Evolutionary conservation across 1,140 invertebrate species (phyloP).

Genomic region (Papilio dardanus): DNA sequence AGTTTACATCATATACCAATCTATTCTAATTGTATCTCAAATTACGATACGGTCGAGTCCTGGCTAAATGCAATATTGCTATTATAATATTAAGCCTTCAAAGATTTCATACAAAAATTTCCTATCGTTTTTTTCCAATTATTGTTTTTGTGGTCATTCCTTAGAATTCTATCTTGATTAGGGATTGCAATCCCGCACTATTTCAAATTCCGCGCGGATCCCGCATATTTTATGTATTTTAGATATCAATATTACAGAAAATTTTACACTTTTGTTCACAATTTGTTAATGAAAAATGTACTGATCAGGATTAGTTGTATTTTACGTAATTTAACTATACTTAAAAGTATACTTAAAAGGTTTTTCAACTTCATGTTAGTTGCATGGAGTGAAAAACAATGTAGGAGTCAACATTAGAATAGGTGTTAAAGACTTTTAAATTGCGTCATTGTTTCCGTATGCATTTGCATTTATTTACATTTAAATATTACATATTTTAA

Average conservation of each 20-base stretch:
- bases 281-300: too few species aligned
- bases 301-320: too few species aligned
- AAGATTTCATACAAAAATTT: not conserved
- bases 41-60: not conserved
- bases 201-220: too few species aligned
- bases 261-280: too few species aligned
- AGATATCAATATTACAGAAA: too few species aligned
- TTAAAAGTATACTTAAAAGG: not conserved
- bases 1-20: not conserved
- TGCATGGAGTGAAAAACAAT: not conserved
- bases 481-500: not conserved
- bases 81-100: too few species aligned
- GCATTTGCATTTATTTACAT: slow-evolving; percentile 25
- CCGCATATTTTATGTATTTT: too few species aligned
- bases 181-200: too few species aligned
- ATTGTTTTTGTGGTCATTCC: too few species aligned
- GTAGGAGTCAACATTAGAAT: not conserved
- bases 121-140: too few species aligned
- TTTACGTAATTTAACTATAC: not conserved
- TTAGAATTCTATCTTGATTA: too few species aligned
- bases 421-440: slow-evolving; percentile 12
- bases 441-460: slow-evolving; percentile 17
- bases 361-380: not conserved
- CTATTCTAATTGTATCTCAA: slow-evolving; percentile 3
- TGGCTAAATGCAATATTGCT: not conserved